Evolutionary conservation across 2,113 vertebrate species (phyloP), one percentile per base, ranked within the genome.

Genomic region (Sitta europaea): DNA sequence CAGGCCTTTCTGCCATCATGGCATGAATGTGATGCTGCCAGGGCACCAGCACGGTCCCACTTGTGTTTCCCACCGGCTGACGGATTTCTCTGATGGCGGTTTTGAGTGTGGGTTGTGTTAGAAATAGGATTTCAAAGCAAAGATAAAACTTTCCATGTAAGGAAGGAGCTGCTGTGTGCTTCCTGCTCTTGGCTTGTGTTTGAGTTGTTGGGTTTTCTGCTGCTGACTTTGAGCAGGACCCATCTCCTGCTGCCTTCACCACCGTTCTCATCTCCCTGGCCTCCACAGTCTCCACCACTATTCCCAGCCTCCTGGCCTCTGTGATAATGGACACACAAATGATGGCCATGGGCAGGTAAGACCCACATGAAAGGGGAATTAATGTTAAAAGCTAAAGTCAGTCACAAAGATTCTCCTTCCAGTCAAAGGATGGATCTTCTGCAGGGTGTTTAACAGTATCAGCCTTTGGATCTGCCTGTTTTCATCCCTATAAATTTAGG

Each of bases 11-110:
- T 12, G 5, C 24, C 1, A 3, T 10, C 5, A 11, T 11, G 70
- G 85, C 35, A 58, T 3, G 36, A 57, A 22, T 2, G 31, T 3
- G 38, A 48, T 0, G 10, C 66, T 63, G 17, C 14, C 33, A 66
- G 47, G 70, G 38, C 57, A 63, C 10, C 61, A n/a, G 65, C 48
- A 42, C 0, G 0, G 36, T 14, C 40, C 33, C 23, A 1, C 27
- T 25, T 29, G 22, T 4, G 6, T 14, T 78, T 51, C 14, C 11
- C 27, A 70, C 12, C 13, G 12, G 22, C 10, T 0, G 5, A 59
- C 15, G 28, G 53, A 23, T 51, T 74, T 81, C 72, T 38, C 74
- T 50, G 48, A n/a, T 3, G 4, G 59, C 1, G 0, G 28, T 43
- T 67, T 67, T 66, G n/a, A 62, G 42, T 0, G 1, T 29, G 33